Conservation (phyloP, 2,113 vertebrate species). For the Oncorhynchus mykiss region DNA sequence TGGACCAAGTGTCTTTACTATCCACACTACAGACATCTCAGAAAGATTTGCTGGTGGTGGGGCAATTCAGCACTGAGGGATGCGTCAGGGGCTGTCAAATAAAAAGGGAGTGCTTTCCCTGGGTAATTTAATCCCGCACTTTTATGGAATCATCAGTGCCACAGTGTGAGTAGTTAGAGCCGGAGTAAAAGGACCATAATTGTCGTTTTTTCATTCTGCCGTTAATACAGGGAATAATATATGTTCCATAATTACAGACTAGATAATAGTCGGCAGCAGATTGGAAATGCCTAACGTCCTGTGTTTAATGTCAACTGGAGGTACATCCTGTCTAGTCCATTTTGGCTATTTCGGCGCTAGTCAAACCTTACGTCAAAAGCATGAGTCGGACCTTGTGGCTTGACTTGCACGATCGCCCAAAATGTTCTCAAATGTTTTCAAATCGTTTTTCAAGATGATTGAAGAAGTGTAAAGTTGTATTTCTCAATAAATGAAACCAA, state of each 20-base stretch:
- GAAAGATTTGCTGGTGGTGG: slow-evolving; percentile 61
- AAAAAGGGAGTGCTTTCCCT: slow-evolving; percentile 61
- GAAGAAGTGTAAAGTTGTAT: slow-evolving; percentile 35
- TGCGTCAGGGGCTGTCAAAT: slow-evolving; percentile 65
- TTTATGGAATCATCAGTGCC: slow-evolving; percentile 65
- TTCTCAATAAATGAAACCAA: slow-evolving; percentile 70
- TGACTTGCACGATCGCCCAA: slow-evolving; percentile 29
- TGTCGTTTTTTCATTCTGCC: slow-evolving; percentile 67
- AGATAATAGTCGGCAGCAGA: slow-evolving; percentile 50
- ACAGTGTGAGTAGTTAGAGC: slow-evolving; percentile 44
- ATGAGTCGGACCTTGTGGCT: slow-evolving; percentile 29
- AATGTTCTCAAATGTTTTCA: slow-evolving; percentile 19
- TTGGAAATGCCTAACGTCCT: slow-evolving; percentile 44
- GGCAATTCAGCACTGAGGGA: slow-evolving; percentile 57
- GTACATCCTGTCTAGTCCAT: slow-evolving; percentile 43
- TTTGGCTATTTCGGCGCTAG: slow-evolving; percentile 45
- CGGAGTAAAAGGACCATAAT: slow-evolving; percentile 65
- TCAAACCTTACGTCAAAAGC: too few species aligned
- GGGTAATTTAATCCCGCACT: slow-evolving; percentile 67
- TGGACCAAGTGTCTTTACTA: slow-evolving; percentile 41
- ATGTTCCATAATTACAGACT: slow-evolving; percentile 62
- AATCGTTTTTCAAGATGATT: background rate
- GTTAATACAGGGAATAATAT: slow-evolving; percentile 63
- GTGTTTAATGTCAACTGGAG: slow-evolving; percentile 47
- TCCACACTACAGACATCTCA: slow-evolving; percentile 42